Conservation (phyloP, 2,113 vertebrate species). For the Hypanus sabinus region DNA sequence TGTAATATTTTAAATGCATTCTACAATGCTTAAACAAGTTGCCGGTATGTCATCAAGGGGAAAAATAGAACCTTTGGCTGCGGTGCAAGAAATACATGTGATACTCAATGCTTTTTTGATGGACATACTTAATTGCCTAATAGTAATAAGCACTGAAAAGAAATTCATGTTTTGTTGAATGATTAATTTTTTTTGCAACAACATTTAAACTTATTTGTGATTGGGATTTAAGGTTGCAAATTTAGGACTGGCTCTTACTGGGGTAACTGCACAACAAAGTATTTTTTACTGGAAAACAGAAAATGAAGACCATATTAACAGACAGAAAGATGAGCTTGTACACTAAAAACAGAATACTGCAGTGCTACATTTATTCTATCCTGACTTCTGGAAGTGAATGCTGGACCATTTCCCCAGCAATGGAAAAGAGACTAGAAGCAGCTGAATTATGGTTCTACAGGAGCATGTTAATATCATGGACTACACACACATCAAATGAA, state of each 20-base stretch:
- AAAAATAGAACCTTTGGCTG: not conserved
- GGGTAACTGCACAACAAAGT: not conserved
- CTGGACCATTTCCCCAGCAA: too few species aligned
- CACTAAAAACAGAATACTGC: too few species aligned
- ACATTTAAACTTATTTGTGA: not conserved
- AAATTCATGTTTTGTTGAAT: not conserved
- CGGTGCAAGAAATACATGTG: not conserved
- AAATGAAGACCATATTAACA: too few species aligned
- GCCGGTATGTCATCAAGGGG: not conserved
- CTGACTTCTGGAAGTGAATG: too few species aligned
- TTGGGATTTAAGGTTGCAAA: not conserved
- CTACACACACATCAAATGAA: too few species aligned
- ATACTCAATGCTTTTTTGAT: not conserved
- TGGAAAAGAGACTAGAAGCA: too few species aligned
- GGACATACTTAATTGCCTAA: not conserved
- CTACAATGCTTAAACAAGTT: not conserved
- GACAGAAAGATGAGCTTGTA: too few species aligned
- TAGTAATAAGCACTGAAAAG: not conserved
- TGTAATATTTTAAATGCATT: not conserved
- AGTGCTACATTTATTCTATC: too few species aligned
- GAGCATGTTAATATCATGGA: too few species aligned
- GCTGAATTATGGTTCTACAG: too few species aligned
- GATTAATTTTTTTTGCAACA: not conserved
- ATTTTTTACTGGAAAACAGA: too few species aligned
- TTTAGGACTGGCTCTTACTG: not conserved